Conservation (phyloP, 2,113 vertebrate species). For the Proteles cristata region DNA sequence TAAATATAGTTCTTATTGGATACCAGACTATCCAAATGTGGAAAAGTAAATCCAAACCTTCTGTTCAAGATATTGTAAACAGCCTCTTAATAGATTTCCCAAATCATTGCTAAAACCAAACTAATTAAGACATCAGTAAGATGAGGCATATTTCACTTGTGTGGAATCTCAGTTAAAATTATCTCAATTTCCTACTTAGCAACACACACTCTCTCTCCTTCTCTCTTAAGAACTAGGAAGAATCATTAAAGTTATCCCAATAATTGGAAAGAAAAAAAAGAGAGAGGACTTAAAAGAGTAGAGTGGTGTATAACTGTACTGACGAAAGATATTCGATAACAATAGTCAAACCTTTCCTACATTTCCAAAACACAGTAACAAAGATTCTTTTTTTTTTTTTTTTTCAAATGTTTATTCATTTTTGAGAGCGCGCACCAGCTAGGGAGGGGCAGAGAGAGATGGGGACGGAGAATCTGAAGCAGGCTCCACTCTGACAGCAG, state of each 20-base stretch:
- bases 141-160: neutral
- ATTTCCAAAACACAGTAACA: neutral
- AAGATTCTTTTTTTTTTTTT: neutral
- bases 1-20: neutral
- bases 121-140: neutral
- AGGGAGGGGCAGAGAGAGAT: no score
- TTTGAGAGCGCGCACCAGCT: no score
- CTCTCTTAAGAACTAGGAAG: neutral
- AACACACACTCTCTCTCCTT: neutral
- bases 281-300: neutral
- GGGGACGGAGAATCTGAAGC: no score
- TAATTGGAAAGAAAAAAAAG: neutral
- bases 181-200: neutral
- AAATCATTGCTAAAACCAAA: neutral
- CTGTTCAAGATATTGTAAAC: neutral
- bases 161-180: constrained; percentile 3
- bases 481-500: no score
- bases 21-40: neutral
- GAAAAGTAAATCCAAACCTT: neutral
- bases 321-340: neutral
- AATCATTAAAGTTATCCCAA: neutral
- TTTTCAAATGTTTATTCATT: no score
- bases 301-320: neutral
- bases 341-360: neutral
- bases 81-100: neutral